Evolutionary conservation across 2,888 invertebrate species (phyloP).

Genomic region (Dendrolimus houi): DNA sequence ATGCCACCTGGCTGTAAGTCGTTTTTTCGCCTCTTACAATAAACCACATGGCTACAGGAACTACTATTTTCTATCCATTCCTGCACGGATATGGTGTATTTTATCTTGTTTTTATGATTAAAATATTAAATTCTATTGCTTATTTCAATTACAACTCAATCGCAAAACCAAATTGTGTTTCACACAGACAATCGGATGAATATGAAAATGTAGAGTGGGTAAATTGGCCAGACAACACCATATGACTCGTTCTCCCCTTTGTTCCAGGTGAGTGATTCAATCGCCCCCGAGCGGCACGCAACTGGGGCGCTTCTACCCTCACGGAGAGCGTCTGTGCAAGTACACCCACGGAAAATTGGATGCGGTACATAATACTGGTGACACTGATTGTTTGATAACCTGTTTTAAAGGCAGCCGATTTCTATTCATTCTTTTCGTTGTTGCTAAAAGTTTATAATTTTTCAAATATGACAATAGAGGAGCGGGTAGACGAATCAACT

Average conservation of each 20-base stretch:
- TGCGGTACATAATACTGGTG: background rate
- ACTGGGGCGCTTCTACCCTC: conserved; percentile 33
- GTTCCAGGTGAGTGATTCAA: conserved; percentile 56
- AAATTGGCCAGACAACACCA: conserved; percentile 23
- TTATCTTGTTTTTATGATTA: no score
- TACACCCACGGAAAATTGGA: no score
- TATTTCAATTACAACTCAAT: no score
- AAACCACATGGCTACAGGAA: background rate
- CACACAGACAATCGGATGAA: background rate
- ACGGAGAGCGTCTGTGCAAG: conserved; percentile 11
- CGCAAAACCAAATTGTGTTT: no score
- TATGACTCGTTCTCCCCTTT: conserved; percentile 36
- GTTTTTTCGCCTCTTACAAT: background rate
- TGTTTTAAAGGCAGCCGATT: no score
- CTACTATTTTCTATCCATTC: conserved; percentile 5
- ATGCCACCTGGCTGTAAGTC: background rate
- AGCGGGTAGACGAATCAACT: no score
- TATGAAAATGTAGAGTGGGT: conserved; percentile 30
- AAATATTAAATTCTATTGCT: no score
- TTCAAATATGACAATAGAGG: no score
- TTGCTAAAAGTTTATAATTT: no score
- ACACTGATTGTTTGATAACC: background rate
- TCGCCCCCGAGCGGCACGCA: conserved; percentile 26
- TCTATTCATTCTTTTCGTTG: no score
- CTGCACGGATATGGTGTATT: conserved; percentile 7